Base-by-base conservation (phyloP, 2,113 vertebrate species). In the Seriola quinqueradiata region DNA sequence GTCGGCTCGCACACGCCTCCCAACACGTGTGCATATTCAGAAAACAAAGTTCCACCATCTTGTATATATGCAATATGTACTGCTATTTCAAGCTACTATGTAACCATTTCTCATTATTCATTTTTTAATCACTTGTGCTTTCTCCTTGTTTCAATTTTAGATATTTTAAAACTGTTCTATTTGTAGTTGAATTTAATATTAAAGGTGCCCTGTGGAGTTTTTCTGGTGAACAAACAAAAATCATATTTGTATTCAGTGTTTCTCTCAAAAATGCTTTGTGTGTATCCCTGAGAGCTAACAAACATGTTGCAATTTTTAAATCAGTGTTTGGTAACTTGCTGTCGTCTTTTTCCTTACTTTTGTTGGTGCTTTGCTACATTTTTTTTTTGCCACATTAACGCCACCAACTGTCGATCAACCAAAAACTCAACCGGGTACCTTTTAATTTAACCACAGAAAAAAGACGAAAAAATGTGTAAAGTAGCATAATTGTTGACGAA, bases 161-260 rank as follows among this genome's bases (percentile, higher is more conserved):
- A 38, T 5, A 38, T 7, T 38, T 38, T 38, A 38, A 38, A 38
- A 38, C 38, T 5, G 38, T 46, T 46, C 13, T 14, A 46, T 23
- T 48, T 81, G 14, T 28, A 55, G 34, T n/a, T 61, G 11, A 10
- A 60, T 40, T 21, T 14, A 55, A 60, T 42, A 34, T 48, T 70
- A 57, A 73, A 61, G 61, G 34, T 61, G 8, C 57, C 34, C 14
- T 69, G 4, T 36, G 25, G 60, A 57, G 11, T 25, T 75, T 75
- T 44, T 74, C 40, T 42, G 8, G 40, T 42, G 9, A 42, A 11
- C 40, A 42, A 42, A 42, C 40, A 42, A 42, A 42, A 42, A 2
- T 8, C 7, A 2, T 42, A 8, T 42, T 57, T 57, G 17, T n/a
- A 40, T 40, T 25, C 2, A 5, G 7, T 55, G 34, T 55, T 40